A percentile compares a stretch with the other conserved stretches of the same genome.
phyloP scores from a whole-genome alignment of 2,888 invertebrate genomes.

The Malacosoma neustria region DNA sequence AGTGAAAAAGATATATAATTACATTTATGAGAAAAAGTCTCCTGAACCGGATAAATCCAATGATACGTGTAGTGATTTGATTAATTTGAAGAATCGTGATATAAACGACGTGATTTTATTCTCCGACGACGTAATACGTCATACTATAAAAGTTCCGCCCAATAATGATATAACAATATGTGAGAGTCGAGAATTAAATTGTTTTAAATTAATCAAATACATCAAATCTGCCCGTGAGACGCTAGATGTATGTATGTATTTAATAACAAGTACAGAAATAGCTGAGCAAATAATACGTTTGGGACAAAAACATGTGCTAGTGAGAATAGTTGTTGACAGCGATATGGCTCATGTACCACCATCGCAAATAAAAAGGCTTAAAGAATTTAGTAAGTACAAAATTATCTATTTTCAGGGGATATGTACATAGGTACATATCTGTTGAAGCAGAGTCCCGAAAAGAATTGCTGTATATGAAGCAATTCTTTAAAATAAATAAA shows the following conservation, averaged over 20 bases:
- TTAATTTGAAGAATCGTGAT: conserved; percentile 48
- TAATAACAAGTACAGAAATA: conserved; percentile 64
- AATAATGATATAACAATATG: conserved; percentile 52
- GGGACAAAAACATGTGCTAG: conserved; percentile 61
- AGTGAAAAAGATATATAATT: conserved; percentile 49
- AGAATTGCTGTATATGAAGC: no score
- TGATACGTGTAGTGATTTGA: conserved; percentile 40
- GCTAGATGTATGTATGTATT: conserved; percentile 66
- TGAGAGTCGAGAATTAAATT: conserved; percentile 60
- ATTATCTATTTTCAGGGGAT: no score
- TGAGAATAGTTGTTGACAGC: conserved; percentile 63
- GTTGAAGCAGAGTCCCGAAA: no score
- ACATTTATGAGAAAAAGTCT: conserved; percentile 34
- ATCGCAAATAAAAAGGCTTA: conserved; percentile 59
- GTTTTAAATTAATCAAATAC: conserved; percentile 62
- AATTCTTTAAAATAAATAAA: no score
- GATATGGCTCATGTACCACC: conserved; percentile 64
- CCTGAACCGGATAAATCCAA: conserved; percentile 25
- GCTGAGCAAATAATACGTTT: conserved; percentile 60
- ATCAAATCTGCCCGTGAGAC: conserved; percentile 66
- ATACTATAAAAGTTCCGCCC: conserved; percentile 47
- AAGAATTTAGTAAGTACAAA: conserved; percentile 56
- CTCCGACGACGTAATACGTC: conserved; percentile 54
- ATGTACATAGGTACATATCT: no score
- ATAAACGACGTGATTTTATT: conserved; percentile 67